Base-by-base conservation (phyloP, 2,888 invertebrate species). In the Stictocephala bisonia region DNA sequence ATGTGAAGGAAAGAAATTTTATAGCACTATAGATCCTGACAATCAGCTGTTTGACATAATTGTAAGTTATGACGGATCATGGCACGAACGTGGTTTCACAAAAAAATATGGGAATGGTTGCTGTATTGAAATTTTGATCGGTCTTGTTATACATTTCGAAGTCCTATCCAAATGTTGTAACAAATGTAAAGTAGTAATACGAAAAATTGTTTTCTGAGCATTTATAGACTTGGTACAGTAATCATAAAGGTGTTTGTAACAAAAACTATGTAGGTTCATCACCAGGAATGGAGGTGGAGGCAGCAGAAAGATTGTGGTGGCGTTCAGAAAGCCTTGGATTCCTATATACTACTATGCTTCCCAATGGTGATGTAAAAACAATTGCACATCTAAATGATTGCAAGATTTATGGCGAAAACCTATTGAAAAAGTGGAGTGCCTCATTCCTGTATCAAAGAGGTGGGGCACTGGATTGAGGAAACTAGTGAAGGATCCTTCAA, bases 161-260 rank as follows among this genome's bases (percentile, higher is more conserved):
- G 69, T 77, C n/a, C 58, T 74, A 15, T 72, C 77, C 11, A 79
- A 77, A 66, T 75, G n/a, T 69, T 79, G 78, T 68, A 72, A 74
- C 41, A 48, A 67, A 15, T 79, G 77, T 71, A 50, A 20, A 24
- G 73, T 31, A 20, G 73, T 74, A 20, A 68, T 60, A 44, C 4
- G 9, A 20, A 27, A 76, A 35, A 53, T 74, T 11, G 74, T 67
- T 13, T 3, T 29, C 71, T n/a, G 66, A 74, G 6, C 78, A 78
- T 26, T 76, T 48, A 56, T 3, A 75, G 29, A 15, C 56, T 18
- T 78, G 76, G 79, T 69, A 31, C 29, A 60, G 75, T 51, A 71
- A 41, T 1, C 79, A 78, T 60, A 60, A 58, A 20, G 20, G 64
- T 24, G 22, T 31, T 24, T 78, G 76, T 68, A 40, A 69, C 40